Conservation (phyloP, 1,140 invertebrate species). For the Drosophila pseudoobscura region DNA sequence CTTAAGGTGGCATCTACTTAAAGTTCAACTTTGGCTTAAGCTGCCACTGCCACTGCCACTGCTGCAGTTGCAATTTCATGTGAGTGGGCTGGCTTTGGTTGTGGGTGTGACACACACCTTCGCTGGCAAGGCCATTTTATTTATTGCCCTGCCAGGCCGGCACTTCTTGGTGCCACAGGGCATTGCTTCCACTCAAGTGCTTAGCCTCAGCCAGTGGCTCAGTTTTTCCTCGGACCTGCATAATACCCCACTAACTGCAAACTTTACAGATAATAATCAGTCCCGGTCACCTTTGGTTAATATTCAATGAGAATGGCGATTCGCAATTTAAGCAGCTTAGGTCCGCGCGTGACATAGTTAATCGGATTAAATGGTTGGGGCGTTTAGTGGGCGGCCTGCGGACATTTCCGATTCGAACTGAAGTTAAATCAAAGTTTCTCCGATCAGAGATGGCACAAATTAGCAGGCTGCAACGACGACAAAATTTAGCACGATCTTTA, state of each 20-base stretch:
- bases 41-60: slow-evolving; percentile 24
- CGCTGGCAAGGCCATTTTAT: slow-evolving; percentile 61
- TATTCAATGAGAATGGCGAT: slow-evolving; percentile 15
- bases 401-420: too few relatives aligned
- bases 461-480: too few relatives aligned
- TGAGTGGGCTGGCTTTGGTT: slow-evolving; percentile 3
- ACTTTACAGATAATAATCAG: slow-evolving; percentile 33
- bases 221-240: slow-evolving; percentile 5
- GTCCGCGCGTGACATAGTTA: not conserved
- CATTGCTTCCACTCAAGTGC: slow-evolving; percentile 10
- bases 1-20: slow-evolving; percentile 73
- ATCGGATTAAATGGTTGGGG: slow-evolving; percentile 1
- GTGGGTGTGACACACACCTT: slow-evolving; percentile 21
- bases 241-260: not conserved
- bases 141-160: slow-evolving; percentile 47
- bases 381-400: too few relatives aligned
- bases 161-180: slow-evolving; percentile 28
- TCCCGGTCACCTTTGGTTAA: slow-evolving; percentile 2
- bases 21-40: slow-evolving; percentile 66
- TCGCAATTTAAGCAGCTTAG: slow-evolving; percentile 15
- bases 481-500: slow-evolving; percentile 4
- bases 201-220: slow-evolving; percentile 1
- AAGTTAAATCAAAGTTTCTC: too few relatives aligned
- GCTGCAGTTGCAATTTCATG: slow-evolving; percentile 25
- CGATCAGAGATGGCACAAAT: too few relatives aligned